Evolutionary conservation across 2,113 vertebrate genomes (phyloP), one percentile per base, ranked within the genome.

Genomic region (Pardalotus punctatus): DNA sequence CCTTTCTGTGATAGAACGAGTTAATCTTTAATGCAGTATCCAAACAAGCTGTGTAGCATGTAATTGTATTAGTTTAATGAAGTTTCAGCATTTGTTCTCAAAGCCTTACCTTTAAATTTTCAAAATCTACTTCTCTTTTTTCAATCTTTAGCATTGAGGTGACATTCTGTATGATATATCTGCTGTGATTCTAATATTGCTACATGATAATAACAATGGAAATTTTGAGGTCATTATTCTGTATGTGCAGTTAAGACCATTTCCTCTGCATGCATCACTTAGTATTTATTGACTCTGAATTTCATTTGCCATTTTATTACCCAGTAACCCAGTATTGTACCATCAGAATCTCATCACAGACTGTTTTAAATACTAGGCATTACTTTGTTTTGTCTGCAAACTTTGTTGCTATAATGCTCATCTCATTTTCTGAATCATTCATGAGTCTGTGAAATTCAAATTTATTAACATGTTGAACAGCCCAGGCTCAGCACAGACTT

Each of bases 271-370:
- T 62, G 85, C 88, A 80, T 87, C 62, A 83, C 71, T 94, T 93
- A 66, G 17, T 87, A 85, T 91, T 93, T 90, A 94, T 81, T 79
- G 85, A 78, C 53, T 76, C 1, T 82, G 85, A 76, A 67, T 92
- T 93, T 77, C 70, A 92, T 81, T 93, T 95, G 62, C 66, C 24
- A 53, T 85, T 94, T 94, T 94, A 95, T 93, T 88, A 90, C 25
- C 25, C 50, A 82, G 74, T 80, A 90, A 92, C 40, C 70, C 70
- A 65, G 62, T 43, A 82, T 48, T 79, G 40, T 76, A 80, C 40
- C 81, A 92, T 53, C 27, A 67, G 48, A 82, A 76, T 87, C 73
- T 92, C 74, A 92, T 90, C 71, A 82, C 21, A 83, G 45, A 56
- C 62, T 88, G 11, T 72, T 94, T 92, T 85, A 92, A 88, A 92